Evolutionary conservation across 2,888 invertebrate species (phyloP), one percentile per base, ranked within the genome.

Genomic region (Halictus quadricinctus): DNA sequence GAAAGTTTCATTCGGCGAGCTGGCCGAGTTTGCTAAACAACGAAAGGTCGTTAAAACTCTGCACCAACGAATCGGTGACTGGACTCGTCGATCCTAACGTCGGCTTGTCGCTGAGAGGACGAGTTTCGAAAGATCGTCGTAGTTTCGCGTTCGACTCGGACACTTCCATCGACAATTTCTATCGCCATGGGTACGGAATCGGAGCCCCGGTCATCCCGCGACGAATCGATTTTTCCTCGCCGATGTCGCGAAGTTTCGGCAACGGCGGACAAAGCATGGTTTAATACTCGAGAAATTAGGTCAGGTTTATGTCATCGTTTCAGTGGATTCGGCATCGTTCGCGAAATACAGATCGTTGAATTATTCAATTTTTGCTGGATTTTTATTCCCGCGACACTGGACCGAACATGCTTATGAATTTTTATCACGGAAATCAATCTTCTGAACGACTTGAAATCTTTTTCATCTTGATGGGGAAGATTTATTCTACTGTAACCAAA

Each of bases 71-170:
- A 36, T 76, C 76, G 76, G 66, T 66, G n/a, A n/a, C 21, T 13
- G 46, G 12, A 15, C 15, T 50, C 29, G 76, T 29, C 29, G 29
- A 29, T 29, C 21, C 13, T 15, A 10, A n/a, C 15, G 21, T n/a
- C 50, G 29, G 60, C 13, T 13, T 8, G 50, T 43, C 77, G 12
- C 6, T 8, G 21, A 21, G n/a, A 46, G 46, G 46, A 25, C 29
- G 73, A 72, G 58, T 41, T 43, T 15, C 58, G 76, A 54, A 69
- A 60, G 41, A 74, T 80, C 60, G 70, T 54, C 64, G 60, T 70
- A 15, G 12, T 41, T 21, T 66, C 72, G 66, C 70, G 18, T 13
- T 64, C 73, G 66, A 60, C 41, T 21, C 2, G 75, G 25, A 48
- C 36, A 54, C 50, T n/a, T 48, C 69, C 7, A 43, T 69, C 66